These are phyloP conservation scores for Macrotus californicus DNA, from an alignment of 2,113 vertebrate species.

Conservation along the genomic window DNA sequence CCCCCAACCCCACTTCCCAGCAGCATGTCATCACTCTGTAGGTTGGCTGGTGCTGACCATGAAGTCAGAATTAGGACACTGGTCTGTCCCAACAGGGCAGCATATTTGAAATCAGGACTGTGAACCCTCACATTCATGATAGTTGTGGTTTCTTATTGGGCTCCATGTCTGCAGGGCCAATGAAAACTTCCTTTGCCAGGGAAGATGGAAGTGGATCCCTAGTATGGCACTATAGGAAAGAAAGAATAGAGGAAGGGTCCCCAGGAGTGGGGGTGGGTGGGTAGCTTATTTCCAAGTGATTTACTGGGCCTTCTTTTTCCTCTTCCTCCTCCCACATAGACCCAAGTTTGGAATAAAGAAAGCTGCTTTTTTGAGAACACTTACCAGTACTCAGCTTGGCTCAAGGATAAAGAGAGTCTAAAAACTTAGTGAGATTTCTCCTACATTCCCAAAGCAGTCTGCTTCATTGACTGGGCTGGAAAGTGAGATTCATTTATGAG, in stretches of 20 bases:
- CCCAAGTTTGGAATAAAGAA: slow-evolving; percentile 19
- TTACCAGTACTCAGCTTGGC: not conserved
- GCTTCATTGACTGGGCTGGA: not conserved
- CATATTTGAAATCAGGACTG: not conserved
- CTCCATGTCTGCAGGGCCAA: not conserved
- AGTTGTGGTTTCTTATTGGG: not conserved
- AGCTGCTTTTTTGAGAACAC: not conserved
- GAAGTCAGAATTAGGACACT: not conserved
- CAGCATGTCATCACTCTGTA: no score
- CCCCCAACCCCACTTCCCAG: not conserved
- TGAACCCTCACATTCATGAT: not conserved
- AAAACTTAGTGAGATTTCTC: not conserved
- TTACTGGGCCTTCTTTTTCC: not conserved
- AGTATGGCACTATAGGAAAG: not conserved
- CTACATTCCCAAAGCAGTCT: not conserved
- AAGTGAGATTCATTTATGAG: not conserved
- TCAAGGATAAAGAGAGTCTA: not conserved
- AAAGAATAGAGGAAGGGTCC: not conserved
- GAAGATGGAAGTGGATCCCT: not conserved
- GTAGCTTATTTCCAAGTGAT: not conserved
- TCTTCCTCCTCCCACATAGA: not conserved
- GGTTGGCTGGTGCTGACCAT: not conserved
- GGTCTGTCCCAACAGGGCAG: not conserved
- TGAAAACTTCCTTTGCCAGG: not conserved
- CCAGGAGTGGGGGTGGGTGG: not conserved